phyloP scores from a whole-genome alignment of 2,797 vertebrate species.

The Anolis apletophallus region DNA sequence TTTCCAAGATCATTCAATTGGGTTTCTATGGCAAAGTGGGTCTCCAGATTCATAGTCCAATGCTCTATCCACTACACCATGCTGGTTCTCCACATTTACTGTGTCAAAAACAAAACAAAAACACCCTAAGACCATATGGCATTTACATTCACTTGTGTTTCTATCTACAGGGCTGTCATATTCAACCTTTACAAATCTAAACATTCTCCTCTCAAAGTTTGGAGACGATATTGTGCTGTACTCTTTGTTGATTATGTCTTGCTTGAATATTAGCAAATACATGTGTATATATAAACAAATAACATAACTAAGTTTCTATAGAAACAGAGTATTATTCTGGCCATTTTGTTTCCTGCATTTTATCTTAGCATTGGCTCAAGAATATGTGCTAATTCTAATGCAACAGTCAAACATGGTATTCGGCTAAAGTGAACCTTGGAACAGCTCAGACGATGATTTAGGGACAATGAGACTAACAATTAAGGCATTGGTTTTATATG shows the following conservation, averaged over 20 bases:
- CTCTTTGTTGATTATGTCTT: constrained; percentile 27
- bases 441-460: no score
- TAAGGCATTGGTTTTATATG: no score
- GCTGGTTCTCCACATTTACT: not conserved
- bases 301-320: constrained; percentile 47
- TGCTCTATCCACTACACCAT: no score
- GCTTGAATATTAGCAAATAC: constrained; percentile 21
- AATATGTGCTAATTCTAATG: not conserved
- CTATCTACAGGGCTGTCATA: not conserved
- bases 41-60: no score
- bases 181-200: not conserved
- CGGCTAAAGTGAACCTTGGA: no score
- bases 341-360: constrained; percentile 33
- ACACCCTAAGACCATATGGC: not conserved
- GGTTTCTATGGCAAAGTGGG: not conserved
- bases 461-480: no score
- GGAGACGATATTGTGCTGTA: constrained; percentile 27
- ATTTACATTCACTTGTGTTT: not conserved
- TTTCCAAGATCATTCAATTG: not conserved
- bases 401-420: no score
- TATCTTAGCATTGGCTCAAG: constrained; percentile 43
- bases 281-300: constrained; percentile 47
- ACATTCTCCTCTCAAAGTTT: not conserved
- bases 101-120: not conserved
- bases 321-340: constrained; percentile 14